Conservation (phyloP, 1,140 invertebrate genomes). For the Bombus difficillimus region DNA sequence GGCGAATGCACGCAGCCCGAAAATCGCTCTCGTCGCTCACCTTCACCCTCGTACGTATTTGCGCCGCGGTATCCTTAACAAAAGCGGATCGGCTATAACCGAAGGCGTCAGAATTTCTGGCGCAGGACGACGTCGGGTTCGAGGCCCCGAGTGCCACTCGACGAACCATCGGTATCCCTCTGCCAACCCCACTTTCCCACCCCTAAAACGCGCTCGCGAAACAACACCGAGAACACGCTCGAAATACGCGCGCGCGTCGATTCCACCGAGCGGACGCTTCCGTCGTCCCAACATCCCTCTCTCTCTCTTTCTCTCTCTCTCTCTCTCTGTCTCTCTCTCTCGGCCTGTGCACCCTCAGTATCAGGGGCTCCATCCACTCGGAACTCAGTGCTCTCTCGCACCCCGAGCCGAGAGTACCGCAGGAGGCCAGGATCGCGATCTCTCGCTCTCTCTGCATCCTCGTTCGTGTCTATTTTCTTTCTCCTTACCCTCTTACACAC, state of each 20-base stretch:
- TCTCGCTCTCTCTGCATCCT: not conserved
- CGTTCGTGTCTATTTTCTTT: not conserved
- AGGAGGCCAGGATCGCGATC: not conserved
- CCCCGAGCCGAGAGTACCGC: slow-evolving; percentile 35
- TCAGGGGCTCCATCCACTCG: slow-evolving; percentile 42
- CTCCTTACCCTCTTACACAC: not conserved
- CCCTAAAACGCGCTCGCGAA: slow-evolving; percentile 10
- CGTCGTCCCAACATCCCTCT: not conserved
- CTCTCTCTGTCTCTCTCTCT: too few species aligned
- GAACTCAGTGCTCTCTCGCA: slow-evolving; percentile 49
- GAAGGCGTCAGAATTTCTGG: slow-evolving; percentile 29
- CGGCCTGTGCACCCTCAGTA: not conserved
- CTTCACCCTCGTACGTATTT: too few species aligned
- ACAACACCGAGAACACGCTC: slow-evolving; percentile 55
- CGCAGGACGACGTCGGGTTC: not conserved
- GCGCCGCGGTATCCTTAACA: not conserved
- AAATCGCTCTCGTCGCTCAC: too few species aligned
- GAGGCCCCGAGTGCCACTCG: slow-evolving; percentile 34
- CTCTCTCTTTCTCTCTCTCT: not conserved
- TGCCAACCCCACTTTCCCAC: slow-evolving; percentile 2
- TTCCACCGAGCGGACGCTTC: not conserved
- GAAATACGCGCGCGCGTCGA: slow-evolving; percentile 52
- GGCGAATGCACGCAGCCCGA: not conserved
- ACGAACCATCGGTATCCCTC: slow-evolving; percentile 29
- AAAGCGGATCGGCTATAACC: slow-evolving; percentile 4